Evolutionary conservation across 1,140 invertebrate species (phyloP).

Genomic region (Mercenaria mercenaria): DNA sequence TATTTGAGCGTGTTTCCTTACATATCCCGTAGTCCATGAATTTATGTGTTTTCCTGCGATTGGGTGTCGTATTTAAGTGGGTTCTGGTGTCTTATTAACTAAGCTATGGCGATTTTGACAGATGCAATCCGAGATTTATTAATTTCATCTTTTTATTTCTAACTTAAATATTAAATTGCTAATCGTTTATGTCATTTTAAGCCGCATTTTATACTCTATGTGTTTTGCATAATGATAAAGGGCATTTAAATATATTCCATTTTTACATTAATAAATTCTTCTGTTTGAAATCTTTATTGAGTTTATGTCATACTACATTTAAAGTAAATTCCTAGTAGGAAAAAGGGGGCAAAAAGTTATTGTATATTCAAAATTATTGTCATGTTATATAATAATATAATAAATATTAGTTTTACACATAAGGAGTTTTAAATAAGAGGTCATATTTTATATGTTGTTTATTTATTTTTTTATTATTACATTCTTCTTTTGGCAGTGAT

Average conservation of each 20-base stretch:
- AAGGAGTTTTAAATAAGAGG: too few relatives aligned
- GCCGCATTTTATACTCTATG: not conserved
- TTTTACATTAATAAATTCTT: not conserved
- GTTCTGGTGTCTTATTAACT: slow-evolving; percentile 23
- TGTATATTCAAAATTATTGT: too few relatives aligned
- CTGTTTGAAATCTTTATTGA: not conserved
- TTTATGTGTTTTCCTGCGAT: not conserved
- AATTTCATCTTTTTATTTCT: slow-evolving; percentile 28
- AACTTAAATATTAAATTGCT: slow-evolving; percentile 18
- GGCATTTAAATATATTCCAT: not conserved
- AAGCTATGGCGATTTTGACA: slow-evolving; percentile 20
- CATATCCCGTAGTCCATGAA: not conserved
- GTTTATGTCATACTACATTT: not conserved
- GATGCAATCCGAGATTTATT: slow-evolving; percentile 36
- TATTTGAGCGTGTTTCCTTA: not conserved
- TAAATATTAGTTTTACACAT: too few relatives aligned
- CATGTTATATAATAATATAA: too few relatives aligned
- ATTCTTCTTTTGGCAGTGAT: too few relatives aligned
- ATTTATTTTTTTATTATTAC: too few relatives aligned
- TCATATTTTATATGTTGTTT: too few relatives aligned
- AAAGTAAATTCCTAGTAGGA: not conserved
- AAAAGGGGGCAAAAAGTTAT: too few relatives aligned
- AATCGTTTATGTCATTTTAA: slow-evolving; percentile 51
- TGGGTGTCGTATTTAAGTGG: not conserved
- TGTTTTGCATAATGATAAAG: not conserved